A percentile compares a stretch with the other conserved stretches of the same genome.
Evolutionary conservation across 2,888 invertebrate species (phyloP).

Genomic region (Erebia palarica): DNA sequence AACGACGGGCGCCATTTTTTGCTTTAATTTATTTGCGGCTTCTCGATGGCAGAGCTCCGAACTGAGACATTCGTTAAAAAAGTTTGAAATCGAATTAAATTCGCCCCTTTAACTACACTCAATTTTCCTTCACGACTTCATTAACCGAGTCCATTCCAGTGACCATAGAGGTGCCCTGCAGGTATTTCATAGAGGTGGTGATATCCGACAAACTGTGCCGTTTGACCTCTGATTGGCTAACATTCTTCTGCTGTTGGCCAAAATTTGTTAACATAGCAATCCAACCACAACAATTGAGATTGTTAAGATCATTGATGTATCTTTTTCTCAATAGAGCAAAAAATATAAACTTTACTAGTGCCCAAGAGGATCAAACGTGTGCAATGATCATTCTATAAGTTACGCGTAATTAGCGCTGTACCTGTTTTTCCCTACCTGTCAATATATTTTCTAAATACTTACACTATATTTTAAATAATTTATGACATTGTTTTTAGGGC

Average conservation of each 20-base stretch:
- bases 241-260: too few species aligned
- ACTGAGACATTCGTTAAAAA: conserved; percentile 76
- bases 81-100: conserved; percentile 81
- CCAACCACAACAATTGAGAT: too few species aligned
- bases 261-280: too few species aligned
- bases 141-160: conserved; percentile 78
- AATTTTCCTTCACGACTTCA: conserved; percentile 81
- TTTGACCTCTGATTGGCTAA: too few species aligned
- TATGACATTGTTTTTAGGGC: too few species aligned
- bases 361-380: neutral
- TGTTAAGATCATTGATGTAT: too few species aligned
- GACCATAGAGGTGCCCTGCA: conserved; percentile 39
- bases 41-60: conserved; percentile 63
- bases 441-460: neutral
- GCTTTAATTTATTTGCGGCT: conserved; percentile 65
- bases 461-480: too few species aligned
- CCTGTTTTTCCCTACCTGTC: neutral
- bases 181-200: neutral
- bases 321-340: too few species aligned
- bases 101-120: conserved; percentile 81
- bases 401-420: neutral
- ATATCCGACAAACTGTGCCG: neutral
- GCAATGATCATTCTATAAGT: neutral
- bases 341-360: neutral
- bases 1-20: conserved; percentile 72